phyloP scores from a whole-genome alignment of 1,140 invertebrate genomes.

The Zaprionus gabonicus region DNA sequence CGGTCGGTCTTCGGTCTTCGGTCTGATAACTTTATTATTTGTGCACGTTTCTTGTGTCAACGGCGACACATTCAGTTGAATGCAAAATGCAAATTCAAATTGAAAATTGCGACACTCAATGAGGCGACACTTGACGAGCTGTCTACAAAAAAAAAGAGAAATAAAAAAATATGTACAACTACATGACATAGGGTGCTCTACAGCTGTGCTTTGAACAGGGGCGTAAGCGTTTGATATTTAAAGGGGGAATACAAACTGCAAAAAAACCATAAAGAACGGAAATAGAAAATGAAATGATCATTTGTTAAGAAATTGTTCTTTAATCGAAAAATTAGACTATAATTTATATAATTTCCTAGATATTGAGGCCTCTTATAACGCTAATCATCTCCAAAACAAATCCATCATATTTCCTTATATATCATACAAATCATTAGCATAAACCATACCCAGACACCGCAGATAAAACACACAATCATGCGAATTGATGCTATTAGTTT shows the following conservation, averaged over 20 bases:
- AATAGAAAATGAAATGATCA: background rate
- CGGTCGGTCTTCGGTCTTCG: background rate
- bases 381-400: background rate
- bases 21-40: slow-evolving; percentile 62
- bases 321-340: too few relatives aligned
- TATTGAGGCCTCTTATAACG: background rate
- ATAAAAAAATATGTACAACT: slow-evolving; percentile 23
- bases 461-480: background rate
- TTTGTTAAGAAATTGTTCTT: too few relatives aligned
- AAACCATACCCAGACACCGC: background rate
- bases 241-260: background rate
- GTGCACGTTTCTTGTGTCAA: slow-evolving; percentile 49
- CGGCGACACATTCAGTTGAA: slow-evolving; percentile 48
- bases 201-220: slow-evolving; percentile 9
- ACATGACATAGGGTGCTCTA: slow-evolving; percentile 21
- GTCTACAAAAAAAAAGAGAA: slow-evolving; percentile 55
- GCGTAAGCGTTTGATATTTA: background rate
- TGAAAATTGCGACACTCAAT: slow-evolving; percentile 62
- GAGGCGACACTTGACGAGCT: slow-evolving; percentile 63
- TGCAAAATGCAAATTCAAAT: slow-evolving; percentile 72
- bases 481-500: slow-evolving; percentile 7
- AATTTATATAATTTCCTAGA: too few relatives aligned
- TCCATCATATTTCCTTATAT: background rate
- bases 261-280: background rate
- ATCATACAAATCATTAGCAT: background rate